Conservation (phyloP, 2,113 vertebrate species). For the Arothron firmamentum region DNA sequence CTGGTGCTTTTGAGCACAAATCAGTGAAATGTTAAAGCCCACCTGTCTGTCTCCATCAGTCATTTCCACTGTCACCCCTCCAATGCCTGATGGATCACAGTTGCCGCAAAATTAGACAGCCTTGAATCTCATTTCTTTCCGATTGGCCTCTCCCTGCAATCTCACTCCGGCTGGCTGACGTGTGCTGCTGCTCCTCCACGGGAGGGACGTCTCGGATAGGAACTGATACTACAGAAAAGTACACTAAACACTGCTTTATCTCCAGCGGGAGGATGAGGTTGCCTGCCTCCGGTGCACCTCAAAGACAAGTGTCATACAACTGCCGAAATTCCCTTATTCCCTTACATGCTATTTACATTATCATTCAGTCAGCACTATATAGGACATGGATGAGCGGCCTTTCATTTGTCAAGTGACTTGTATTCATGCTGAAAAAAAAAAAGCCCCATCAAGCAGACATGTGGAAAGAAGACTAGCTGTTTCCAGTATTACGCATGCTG, state of each 20-base stretch:
- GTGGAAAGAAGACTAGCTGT: slow-evolving; percentile 51
- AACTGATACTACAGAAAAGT: slow-evolving; percentile 57
- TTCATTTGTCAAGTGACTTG: slow-evolving; percentile 63
- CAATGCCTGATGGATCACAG: slow-evolving; percentile 98
- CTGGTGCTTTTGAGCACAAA: slow-evolving; percentile 98
- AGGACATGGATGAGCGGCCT: slow-evolving; percentile 59
- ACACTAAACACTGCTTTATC: slow-evolving; percentile 80
- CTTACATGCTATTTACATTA: slow-evolving; percentile 70
- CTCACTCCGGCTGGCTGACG: slow-evolving; percentile 94
- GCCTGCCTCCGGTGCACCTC: slow-evolving; percentile 69
- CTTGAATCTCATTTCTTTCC: slow-evolving; percentile 99
- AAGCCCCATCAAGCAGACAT: slow-evolving; percentile 29
- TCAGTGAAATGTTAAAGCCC: slow-evolving; percentile 99
- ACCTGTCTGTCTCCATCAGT: slow-evolving; percentile 99
- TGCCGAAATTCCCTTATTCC: slow-evolving; percentile 44
- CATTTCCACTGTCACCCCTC: slow-evolving; percentile 98
- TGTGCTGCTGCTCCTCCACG: slow-evolving; percentile 83
- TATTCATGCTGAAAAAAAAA: slow-evolving; percentile 54
- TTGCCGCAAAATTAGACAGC: slow-evolving; percentile 99
- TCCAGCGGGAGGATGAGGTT: slow-evolving; percentile 67
- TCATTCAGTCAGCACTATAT: slow-evolving; percentile 69
- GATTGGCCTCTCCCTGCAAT: slow-evolving; percentile 93
- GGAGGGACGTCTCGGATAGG: slow-evolving; percentile 62
- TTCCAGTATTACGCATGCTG: slow-evolving; percentile 39
- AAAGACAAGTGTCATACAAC: slow-evolving; percentile 62